Percentiles rank a stretch among this genome's conserved stretches.
Conservation (phyloP, 2,797 vertebrate species). For the Leptoclinus maculatus region DNA sequence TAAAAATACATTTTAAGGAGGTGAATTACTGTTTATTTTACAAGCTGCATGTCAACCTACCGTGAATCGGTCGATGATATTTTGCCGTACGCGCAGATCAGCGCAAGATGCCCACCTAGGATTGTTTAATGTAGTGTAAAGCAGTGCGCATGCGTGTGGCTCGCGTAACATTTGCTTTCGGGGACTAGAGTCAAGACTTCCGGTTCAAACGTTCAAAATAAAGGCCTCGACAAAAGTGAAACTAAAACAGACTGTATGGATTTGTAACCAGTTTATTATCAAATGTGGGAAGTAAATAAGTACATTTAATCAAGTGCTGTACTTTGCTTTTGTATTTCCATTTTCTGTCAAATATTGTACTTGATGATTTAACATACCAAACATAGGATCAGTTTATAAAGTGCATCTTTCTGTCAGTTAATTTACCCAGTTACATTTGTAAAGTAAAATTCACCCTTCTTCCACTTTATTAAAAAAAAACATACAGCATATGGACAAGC, state of each 20-base stretch:
- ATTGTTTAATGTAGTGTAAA: constrained; percentile 42
- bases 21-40: neutral
- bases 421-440: neutral
- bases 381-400: neutral
- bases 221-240: neutral
- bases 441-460: neutral
- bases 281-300: neutral
- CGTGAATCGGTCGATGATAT: constrained; percentile 59
- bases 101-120: constrained; percentile 54
- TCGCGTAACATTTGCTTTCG: neutral
- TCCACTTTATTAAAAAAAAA: constrained; percentile 10
- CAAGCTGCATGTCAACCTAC: constrained; percentile 35
- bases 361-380: neutral
- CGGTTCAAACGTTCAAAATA: constrained; percentile 48
- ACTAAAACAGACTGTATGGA: accelerated
- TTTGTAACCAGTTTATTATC: neutral
- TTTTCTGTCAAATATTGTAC: neutral
- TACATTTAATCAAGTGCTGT: neutral
- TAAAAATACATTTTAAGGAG: accelerated
- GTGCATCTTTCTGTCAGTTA: neutral
- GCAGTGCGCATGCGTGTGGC: constrained; percentile 69
- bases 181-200: constrained; percentile 42
- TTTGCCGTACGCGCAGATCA: constrained; percentile 37
- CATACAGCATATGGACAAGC: neutral
- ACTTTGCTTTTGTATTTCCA: neutral